Evolutionary conservation across 2,888 invertebrate genomes (phyloP).

Genomic region (Drosophila macrospina): DNA sequence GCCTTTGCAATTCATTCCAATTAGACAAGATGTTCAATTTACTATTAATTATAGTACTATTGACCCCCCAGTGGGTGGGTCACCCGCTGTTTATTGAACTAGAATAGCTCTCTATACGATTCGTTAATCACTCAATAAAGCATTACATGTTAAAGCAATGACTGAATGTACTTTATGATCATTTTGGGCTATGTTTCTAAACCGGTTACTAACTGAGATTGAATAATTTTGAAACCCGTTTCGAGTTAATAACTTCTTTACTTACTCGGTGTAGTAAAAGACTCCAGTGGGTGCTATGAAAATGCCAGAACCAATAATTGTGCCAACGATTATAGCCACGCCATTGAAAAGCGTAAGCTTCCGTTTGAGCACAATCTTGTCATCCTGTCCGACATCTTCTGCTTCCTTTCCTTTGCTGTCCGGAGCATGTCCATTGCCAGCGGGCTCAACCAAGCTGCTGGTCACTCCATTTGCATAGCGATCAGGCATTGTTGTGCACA

Average conservation of each 20-base stretch:
- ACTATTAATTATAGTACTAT: conserved; percentile 47
- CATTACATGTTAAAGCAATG: background rate
- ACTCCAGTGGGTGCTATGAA: conserved; percentile 96
- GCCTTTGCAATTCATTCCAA: conserved; percentile 47
- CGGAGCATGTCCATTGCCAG: conserved; percentile 36
- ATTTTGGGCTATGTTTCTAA: background rate
- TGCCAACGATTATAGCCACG: conserved; percentile 94
- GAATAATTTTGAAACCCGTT: background rate
- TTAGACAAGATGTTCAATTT: conserved; percentile 52
- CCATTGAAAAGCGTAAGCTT: conserved; percentile 94
- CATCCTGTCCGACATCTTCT: conserved; percentile 56
- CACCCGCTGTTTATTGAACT: conserved; percentile 11
- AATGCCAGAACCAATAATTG: conserved; percentile 96
- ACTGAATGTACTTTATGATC: background rate
- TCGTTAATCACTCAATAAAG: background rate
- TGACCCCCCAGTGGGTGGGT: conserved; percentile 38
- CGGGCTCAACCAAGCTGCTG: conserved; percentile 69
- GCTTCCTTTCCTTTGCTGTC: conserved; percentile 16
- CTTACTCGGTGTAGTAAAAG: conserved; percentile 88
- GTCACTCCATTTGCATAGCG: conserved; percentile 81
- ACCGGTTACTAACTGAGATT: background rate
- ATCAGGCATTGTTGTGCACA: conserved; percentile 67
- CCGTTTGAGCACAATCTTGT: conserved; percentile 90
- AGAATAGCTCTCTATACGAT: background rate
- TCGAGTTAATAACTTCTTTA: conserved; percentile 43